Evolutionary conservation across 2,797 vertebrate genomes (phyloP), one percentile per base, ranked within the genome.

Genomic region (Sebastes itinus): DNA sequence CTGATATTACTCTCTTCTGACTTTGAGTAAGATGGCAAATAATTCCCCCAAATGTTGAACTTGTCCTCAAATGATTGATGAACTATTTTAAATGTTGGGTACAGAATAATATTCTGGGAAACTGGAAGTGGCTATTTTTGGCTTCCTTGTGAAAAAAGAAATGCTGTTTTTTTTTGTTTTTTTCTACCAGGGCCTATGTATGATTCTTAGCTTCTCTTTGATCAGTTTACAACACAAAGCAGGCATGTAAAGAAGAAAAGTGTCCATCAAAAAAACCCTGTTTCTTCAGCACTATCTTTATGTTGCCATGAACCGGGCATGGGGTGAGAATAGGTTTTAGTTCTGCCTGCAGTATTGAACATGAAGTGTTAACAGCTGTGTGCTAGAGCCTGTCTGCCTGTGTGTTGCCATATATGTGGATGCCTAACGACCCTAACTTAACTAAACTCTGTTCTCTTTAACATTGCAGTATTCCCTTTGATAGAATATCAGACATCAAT

Each of bases 401-500:
- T 87, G 30, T 81, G 58, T 73, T 80, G n/a, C 62, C 42, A 62
- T 76, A 13, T 73, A 25, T 92, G 79, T 87, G 72, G 52, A 87
- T 92, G 77, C 65, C 66, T 89, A 88, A 88, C 61, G 28, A 76
- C 38, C 55, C 76, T 91, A 92, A 92, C 85, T 89, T 59, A 94
- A 93, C 92, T 94, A 87, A 95, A 89, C 87, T 91, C 80, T 95
- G 68, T 95, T 95, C 83, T 96, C 85, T 95, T 95, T 94, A 92
- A 94, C 89, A 74, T 96, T 95, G 68, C 96, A 99, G 99, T 96
- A 98, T 99, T 96, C 98, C 99, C 92, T 99, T 99, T 96, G 98
- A 99, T 96, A 98, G 98, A 78, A 99, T 99, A 92, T 98, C 98
- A 92, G 99, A 99, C 96, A 99, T 99, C 96, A 99, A 98, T 96